Evolutionary conservation across 1,140 invertebrate species (phyloP), one percentile per base, ranked within the genome.

Genomic region (Chlorops oryzae): DNA sequence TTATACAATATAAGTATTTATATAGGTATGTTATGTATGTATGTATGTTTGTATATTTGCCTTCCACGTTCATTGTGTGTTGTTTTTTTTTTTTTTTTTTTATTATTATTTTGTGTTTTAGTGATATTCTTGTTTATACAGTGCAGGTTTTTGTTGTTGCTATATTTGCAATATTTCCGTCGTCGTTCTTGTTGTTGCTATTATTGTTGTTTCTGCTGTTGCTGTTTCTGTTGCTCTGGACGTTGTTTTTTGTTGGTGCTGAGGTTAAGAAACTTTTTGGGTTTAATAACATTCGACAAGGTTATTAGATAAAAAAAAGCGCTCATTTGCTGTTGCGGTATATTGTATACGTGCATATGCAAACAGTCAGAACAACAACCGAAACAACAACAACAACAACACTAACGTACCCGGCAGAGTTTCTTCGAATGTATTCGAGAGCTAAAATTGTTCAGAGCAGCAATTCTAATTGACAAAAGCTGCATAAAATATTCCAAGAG

Each of bases 201-300:
- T 17, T 38, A 18, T 38, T 38, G 37, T 17, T 38, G 37, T 17
- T 38, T 38, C n/a, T 38, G 9, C 18, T 37, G 52, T 24, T 24
- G 50, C 44, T 32, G 25, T 27, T 50, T 38, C 20, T 44, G 34
- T 42, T 13, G 7, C 7, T 32, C n/a, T 32, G 7, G n/a, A 32
- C 27, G 7, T 32, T 32, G 7, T 32, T 32, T 32, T 32, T 32
- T 32, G n/a, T 32, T 32, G 27, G 7, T 9, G 27, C 27, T 13
- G 60, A 66, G 66, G 66, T 70, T 59, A 70, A 70, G 59, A 70
- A 70, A 70, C 66, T 70, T 69, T 66, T 69, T 64, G 66, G 63
- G 66, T 70, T 69, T 70, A 70, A 70, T 64, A 70, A 70, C 66
- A 69, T 61, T 65, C 55, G 57, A 66, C 66, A 70, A 70, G 66